A percentile compares a stretch with the other conserved stretches of the same genome.
Evolutionary conservation across 2,797 vertebrate species (phyloP).

Genomic region (Echeneis naucrates): DNA sequence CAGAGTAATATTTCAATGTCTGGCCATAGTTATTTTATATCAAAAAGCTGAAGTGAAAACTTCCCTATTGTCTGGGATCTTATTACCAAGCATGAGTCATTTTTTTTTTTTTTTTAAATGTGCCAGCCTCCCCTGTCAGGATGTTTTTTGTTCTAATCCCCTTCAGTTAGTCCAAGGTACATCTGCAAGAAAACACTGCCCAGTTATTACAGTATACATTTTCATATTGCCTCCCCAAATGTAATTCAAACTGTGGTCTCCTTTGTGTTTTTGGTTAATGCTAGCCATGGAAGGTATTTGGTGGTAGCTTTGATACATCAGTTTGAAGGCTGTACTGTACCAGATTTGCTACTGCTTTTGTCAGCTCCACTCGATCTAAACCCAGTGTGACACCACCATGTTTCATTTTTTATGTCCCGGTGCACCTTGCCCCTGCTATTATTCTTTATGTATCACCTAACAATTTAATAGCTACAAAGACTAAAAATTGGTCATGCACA

Average conservation of each 20-base stretch:
- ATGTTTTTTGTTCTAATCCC: constrained; percentile 76
- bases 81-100: constrained; percentile 75
- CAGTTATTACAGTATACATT: constrained; percentile 72
- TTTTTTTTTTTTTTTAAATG: no score
- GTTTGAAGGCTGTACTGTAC: constrained; percentile 50
- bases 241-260: constrained; percentile 69
- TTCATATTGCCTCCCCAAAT: constrained; percentile 73
- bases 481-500: constrained; percentile 68
- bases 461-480: constrained; percentile 61
- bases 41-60: constrained; percentile 75
- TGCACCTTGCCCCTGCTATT: constrained; percentile 55
- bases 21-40: constrained; percentile 66
- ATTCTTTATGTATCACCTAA: constrained; percentile 65
- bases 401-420: constrained; percentile 73
- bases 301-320: constrained; percentile 71
- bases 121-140: constrained; percentile 68
- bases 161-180: constrained; percentile 63
- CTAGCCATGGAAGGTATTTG: constrained; percentile 65
- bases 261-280: constrained; percentile 70
- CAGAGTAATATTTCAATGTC: constrained; percentile 71
- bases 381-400: constrained; percentile 59
- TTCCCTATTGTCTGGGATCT: constrained; percentile 75
- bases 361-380: constrained; percentile 54
- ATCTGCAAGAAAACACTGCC: constrained; percentile 69
- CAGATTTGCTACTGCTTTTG: constrained; percentile 62